Evolutionary conservation across 2,113 vertebrate genomes (phyloP), one percentile per base, ranked within the genome.

Genomic region (Gobio gobio): DNA sequence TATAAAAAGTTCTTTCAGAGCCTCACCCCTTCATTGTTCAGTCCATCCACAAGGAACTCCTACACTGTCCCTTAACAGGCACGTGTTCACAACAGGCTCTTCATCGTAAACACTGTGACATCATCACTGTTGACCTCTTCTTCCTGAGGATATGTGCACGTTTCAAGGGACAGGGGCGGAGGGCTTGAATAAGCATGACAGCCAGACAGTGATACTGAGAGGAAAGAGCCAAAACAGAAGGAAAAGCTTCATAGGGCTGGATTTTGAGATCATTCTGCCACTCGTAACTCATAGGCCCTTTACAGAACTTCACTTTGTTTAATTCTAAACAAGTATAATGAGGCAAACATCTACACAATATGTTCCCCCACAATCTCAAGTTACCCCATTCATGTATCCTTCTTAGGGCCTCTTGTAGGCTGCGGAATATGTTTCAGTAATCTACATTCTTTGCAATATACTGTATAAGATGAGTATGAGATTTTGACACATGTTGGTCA

Each of bases 41-140:
- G 16, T 47, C 24, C 43, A 45, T 45, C 64, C 12, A 22, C 8
- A 86, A 40, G 1, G 20, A 84, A 36, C 72, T 76, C 77, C 76
- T 63, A 76, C 40, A 64, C 82, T 45, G 73, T 78, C 54, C 73
- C 36, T 78, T 49, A 81, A 81, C 76, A 70, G 78, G 76, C 61
- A 86, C 76, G n/a, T 54, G n/a, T 66, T 73, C 82, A 54, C 68
- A 74, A 61, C 72, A 49, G 51, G 51, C 43, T 47, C 74, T 79
- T 74, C 74, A 74, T 54, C 68, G 87, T 86, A 84, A 84, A 79
- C 85, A 77, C 80, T 36, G 73, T 86, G 85, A 84, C 51, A 88
- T 86, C 63, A 86, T 33, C 16, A 26, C 47, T 66, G 73, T 73
- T 61, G 49, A 82, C 78, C 78, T 85, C n/a, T 36, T 54, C 20